Evolutionary conservation across 2,797 vertebrate genomes (phyloP), one percentile per base, ranked within the genome.

Genomic region (Chelon auratus): DNA sequence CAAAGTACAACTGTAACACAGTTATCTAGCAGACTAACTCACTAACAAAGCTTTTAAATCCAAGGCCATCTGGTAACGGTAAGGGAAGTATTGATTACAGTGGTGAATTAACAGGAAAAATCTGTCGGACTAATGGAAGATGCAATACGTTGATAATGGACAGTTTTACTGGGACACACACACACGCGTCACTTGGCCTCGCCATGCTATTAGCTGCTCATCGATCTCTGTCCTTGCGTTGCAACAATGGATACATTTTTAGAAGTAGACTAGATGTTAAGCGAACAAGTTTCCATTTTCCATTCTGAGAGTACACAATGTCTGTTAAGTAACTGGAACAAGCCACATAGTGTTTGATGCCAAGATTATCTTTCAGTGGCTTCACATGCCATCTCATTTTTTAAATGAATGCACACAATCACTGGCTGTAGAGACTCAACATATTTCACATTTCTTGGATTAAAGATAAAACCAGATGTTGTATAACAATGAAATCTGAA

Each of bases 21-120:
- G 81, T 87, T 86, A 64, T 76, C 72, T 26, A 51, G 42, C 72
- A 73, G 68, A 52, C 77, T 71, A 66, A 84, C 84, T 78, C 59
- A 67, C 76, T 75, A 64, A 42, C 77, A 86, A 86, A 80, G 88
- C 91, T 92, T 90, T 91, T 89, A 92, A 81, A 79, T 81, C 70
- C 77, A 74, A 82, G 75, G 77, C 88, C 82, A 77, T 88, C 62
- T 87, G 85, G 75, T 82, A 78, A 78, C 68, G 78, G 78, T 66
- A n/a, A 56, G 67, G 37, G 64, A 22, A 13, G 40, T 82, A 91
- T 91, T 86, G 91, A 93, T 84, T 82, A 80, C 60, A 70, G 58
- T 36, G 33, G 72, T 80, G 62, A 88, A 66, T 81, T 69, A 89
- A 80, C 56, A 78, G 73, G 80, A 67, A 81, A 87, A 83, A 86